Base-by-base conservation (phyloP, 2,888 invertebrate genomes). In the Itoplectis maculator region DNA sequence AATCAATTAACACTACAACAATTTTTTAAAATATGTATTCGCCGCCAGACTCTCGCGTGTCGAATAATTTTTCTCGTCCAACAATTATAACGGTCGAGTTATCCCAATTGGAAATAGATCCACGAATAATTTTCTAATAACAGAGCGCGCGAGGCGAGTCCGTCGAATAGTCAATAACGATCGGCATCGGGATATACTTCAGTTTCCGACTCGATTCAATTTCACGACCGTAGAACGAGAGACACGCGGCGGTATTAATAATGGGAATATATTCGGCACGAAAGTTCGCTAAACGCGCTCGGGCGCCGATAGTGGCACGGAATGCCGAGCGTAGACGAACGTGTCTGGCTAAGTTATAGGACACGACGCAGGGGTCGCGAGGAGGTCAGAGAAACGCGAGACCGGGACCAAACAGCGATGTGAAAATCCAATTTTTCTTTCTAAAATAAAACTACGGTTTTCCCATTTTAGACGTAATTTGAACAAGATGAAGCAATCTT, bases 251-350 rank as follows among this genome's bases (percentile, higher is more conserved):
- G 11, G 54, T 66, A 68, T 68, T 56, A 56, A 51, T 45, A 42
- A 66, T 54, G 78, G 63, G 9, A 37, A 79, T 70, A 49, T 72
- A 79, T 79, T 51, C 68, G 42, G 73, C 49, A 56, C 61, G 66
- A 54, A 56, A 76, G 23, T 79, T 72, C 47, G 45, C 68, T 9
- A 68, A 51, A 20, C 29, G 47, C 13, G 15, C n/a, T n/a, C n/a
- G n/a, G n/a, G n/a, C n/a, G n/a, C n/a, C 18, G 54, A 49, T 76
- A 56, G 76, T 76, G 42, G 70, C 75, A 76, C 76, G 80, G 49
- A 76, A 76, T 65, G 70, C 61, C 37, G 7, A 6, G 54, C 47
- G 37, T 37, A 29, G 5, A 29, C 29, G 29, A 29, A 29, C n/a
- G n/a, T 29, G 29, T 29, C 29, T 29, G 29, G 5, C 29, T 29